Evolutionary conservation across 2,888 invertebrate species (phyloP), one percentile per base, ranked within the genome.

Genomic region (Hipparchia sbordonii): DNA sequence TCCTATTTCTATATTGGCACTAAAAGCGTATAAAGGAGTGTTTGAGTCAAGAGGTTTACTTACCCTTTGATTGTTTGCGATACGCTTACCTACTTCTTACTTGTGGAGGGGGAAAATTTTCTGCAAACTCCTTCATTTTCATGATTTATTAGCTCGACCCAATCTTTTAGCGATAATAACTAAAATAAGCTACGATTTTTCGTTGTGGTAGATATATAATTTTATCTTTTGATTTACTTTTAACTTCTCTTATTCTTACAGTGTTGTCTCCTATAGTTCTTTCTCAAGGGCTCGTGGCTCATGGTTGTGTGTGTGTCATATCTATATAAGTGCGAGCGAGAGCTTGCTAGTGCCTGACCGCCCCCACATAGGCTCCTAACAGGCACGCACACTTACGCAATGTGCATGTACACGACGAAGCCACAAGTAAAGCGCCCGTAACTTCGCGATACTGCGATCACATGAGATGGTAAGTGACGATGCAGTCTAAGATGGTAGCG

Each of bases 51-150:
- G 80, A 85, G 86, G 85, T 87, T 88, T 87, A 80, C 84, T 85
- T 84, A 84, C 81, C 85, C 85, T 87, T 88, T 89, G 88, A 89
- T 89, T 89, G 86, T 86, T 86, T 86, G 86, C 85, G 81, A 86
- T 87, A 87, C 81, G 80, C 52, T 84, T 82, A 79, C 70, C 77
- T 79, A 79, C 70, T 77, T 79, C 77, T 74, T 78, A 82, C 78
- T 77, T 82, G 82, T 80, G 77, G 71, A 74, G 77, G 71, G 68
- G 68, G 74, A 73, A 77, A 79, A 74, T 70, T 48, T 72, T 76
- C 72, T 70, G 68, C 67, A 51, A 67, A 70, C 66, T 52, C 54
- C 10, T 59, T 45, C 48, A 61, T 67, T 60, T 72, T 70, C 48
- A 61, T 69, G 60, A 69, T 69, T 69, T 69, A 69, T 45, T 52